Evolutionary conservation across 2,888 invertebrate species (phyloP).

Genomic region (Coleophora deauratella): DNA sequence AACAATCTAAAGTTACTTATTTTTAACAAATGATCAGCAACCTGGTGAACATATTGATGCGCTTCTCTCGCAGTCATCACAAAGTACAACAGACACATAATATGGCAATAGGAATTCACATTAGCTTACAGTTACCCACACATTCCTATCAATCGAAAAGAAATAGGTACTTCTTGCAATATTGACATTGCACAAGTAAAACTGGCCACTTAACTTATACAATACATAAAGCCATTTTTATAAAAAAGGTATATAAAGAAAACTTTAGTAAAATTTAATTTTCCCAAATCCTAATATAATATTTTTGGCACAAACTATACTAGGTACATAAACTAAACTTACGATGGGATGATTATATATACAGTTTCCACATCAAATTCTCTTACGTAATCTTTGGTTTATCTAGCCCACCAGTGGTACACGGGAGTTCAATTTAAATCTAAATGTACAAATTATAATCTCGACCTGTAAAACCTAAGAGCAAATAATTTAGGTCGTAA

Average conservation of each 20-base stretch:
- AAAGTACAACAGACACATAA: conserved; percentile 48
- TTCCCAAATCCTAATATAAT: conserved; percentile 47
- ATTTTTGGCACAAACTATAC: conserved; percentile 54
- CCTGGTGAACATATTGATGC: conserved; percentile 10
- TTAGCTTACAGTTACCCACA: conserved; percentile 42
- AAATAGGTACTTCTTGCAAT: conserved; percentile 49
- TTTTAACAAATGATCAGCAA: conserved; percentile 53
- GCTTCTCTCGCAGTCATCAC: conserved; percentile 13
- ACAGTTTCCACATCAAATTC: conserved; percentile 51
- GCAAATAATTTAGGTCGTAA: no score
- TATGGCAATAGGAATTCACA: conserved; percentile 72
- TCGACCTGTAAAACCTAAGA: no score
- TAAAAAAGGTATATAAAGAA: no score
- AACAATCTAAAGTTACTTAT: conserved; percentile 68
- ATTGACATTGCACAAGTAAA: conserved; percentile 50
- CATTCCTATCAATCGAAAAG: conserved; percentile 28
- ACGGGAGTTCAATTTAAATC: no score
- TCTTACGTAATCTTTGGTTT: conserved; percentile 68
- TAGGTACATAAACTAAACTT: conserved; percentile 25
- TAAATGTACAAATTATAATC: no score
- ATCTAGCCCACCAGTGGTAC: conserved; percentile 63
- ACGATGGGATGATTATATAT: conserved; percentile 57
- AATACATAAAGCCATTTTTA: no score
- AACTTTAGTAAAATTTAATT: no score
- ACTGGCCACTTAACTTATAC: conserved; percentile 27